These are phyloP conservation scores for Cryptocephalus moraei DNA, from an alignment of 2,888 invertebrate species.

Conservation along the genomic window DNA sequence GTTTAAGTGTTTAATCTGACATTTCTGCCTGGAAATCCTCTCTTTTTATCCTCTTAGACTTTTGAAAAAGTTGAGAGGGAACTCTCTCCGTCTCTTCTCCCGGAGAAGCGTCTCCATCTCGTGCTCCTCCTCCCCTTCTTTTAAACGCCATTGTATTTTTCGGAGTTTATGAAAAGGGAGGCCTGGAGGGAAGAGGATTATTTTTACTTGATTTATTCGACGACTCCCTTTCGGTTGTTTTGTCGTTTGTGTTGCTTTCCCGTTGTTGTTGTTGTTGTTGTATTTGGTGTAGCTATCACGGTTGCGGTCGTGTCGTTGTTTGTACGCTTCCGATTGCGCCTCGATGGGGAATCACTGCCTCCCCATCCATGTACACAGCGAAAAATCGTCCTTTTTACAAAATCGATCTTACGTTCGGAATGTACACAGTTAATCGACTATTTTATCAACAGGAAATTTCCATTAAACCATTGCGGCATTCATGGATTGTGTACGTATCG, in stretches of 20 bases:
- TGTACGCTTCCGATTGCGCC: no score
- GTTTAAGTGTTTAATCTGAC: conserved; percentile 23
- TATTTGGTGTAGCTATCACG: no score
- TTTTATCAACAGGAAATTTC: no score
- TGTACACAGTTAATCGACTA: no score
- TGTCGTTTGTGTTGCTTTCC: background rate
- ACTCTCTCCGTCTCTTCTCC: background rate
- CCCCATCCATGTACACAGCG: no score
- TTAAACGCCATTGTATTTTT: conserved; percentile 12
- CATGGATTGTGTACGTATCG: no score
- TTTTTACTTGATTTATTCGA: conserved; percentile 13
- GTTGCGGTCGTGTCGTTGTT: no score
- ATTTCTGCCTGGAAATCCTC: conserved; percentile 16
- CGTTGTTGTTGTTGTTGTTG: no score
- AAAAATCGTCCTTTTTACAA: no score
- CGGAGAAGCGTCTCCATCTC: conserved; percentile 3
- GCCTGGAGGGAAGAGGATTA: conserved; percentile 9
- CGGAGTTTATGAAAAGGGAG: conserved; percentile 7
- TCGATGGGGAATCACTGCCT: no score
- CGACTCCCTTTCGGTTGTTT: background rate
- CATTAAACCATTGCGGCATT: no score
- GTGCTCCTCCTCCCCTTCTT: conserved; percentile 2
- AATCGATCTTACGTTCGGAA: no score
- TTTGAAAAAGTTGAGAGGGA: conserved; percentile 11
- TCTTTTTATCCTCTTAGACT: conserved; percentile 18